A percentile compares a stretch with the other conserved stretches of the same genome.
These are phyloP conservation scores for Cyrtodaria siliqua DNA, from an alignment of 2,888 invertebrate genomes.

Conservation along the genomic window DNA sequence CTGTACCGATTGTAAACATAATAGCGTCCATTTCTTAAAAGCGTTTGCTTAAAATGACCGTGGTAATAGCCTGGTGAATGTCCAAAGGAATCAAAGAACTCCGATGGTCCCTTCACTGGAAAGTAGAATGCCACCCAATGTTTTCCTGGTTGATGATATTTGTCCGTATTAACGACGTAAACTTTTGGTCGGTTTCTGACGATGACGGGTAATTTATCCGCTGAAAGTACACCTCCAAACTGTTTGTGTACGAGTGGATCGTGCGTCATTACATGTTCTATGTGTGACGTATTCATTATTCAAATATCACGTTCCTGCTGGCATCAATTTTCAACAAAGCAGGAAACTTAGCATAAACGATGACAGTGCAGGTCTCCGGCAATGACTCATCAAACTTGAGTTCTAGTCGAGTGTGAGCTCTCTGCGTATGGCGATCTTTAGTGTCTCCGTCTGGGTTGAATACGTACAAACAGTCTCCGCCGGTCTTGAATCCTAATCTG, in stretches of 20 bases:
- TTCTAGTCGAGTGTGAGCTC: constrained; percentile 36
- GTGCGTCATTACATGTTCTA: neutral
- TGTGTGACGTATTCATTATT: constrained; percentile 10
- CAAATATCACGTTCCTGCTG: neutral
- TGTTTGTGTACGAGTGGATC: neutral
- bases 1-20: neutral
- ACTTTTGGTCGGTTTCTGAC: neutral
- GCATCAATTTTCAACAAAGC: constrained; percentile 9
- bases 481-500: constrained; percentile 1
- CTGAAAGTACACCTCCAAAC: constrained; percentile 5
- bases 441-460: constrained; percentile 15
- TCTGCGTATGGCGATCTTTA: neutral
- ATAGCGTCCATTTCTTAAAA: neutral
- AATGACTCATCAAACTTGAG: constrained; percentile 21
- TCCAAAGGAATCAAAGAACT: constrained; percentile 12
- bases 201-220: neutral
- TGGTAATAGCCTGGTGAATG: constrained; percentile 5
- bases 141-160: neutral
- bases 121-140: constrained; percentile 21
- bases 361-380: constrained; percentile 21
- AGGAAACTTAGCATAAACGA: constrained; percentile 21
- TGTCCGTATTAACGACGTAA: constrained; percentile 16
- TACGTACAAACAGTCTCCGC: constrained; percentile 18
- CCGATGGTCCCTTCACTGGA: constrained; percentile 12
- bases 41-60: constrained; percentile 1